Evolutionary conservation across 2,113 vertebrate species (phyloP), one percentile per base, ranked within the genome.

Genomic region (Tetrao urogallus): DNA sequence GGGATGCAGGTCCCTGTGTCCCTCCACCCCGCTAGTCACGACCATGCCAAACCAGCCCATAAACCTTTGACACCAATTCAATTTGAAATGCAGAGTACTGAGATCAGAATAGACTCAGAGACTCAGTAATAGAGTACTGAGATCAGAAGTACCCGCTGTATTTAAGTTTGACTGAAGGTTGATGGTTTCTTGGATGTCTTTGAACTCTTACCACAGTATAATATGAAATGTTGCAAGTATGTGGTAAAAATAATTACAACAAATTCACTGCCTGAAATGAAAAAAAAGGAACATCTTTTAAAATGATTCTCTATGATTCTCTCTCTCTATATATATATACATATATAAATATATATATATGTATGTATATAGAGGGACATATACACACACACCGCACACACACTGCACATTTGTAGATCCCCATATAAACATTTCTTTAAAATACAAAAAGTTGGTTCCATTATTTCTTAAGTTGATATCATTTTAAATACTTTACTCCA

Each of bases 391-490:
- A 2, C 43, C 8, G 9, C 28, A 56, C 13, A 36, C 13, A 36
- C 38, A 38, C 28, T 6, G 7, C 11, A 1, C 10, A 78, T 5
- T 77, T 13, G 82, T 57, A 87, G 85, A 82, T 45, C 67, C 90
- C 91, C 83, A 90, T 81, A 88, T 88, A 85, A 92, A 83, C 16
- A 36, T 57, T 79, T 92, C 10, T 92, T 36, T 84, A 79, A 93
- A 92, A 82, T 50, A 94, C 24, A 61, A 60, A 79, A 82, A 47
- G 36, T 36, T 32, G 4, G 50, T 81, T 79, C 75, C 57, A 77
- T 66, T 82, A 73, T 90, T 92, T 86, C 52, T 90, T 61, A 78
- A 17, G n/a, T 84, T 94, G 64, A 34, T 34, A 72, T 79, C 3
- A 72, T 61, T 92, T 94, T 69, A 84, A 95, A 76, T 90, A 80